Evolutionary conservation across 2,797 vertebrate species (phyloP), one percentile per base, ranked within the genome.

Genomic region (Pristis pectinata): DNA sequence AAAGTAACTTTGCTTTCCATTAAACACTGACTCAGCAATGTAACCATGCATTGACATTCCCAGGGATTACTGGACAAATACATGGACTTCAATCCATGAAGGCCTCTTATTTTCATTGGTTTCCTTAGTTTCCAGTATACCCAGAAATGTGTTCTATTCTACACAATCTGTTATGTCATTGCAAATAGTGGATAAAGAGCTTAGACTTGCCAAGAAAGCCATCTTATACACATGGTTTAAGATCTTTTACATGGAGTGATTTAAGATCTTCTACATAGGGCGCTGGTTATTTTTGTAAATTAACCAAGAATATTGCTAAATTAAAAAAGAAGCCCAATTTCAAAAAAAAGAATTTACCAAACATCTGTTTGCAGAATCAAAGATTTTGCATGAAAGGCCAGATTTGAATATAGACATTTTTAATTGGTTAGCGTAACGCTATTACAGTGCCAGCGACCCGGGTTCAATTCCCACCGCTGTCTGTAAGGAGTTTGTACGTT

Each of bases 21-120:
- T 95, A 98, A 97, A 98, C 98, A 98, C 95, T 97, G 96, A 94
- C 97, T 96, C 85, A 99, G 98, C 83, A 98, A 97, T 96, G 98
- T 96, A 95, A 98, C 97, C 77, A 97, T 97, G 95, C 98, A 99
- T 95, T 97, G 98, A 96, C 98, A 99, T 94, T 96, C 97, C 98
- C 98, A 99, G 17, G 97, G 98, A 96, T 99, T 99, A 87, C 97
- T 98, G 79, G 98, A 97, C 95, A 99, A 97, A 19, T 97, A 97
- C 95, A 99, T 94, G 3, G 97, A 97, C 95, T 97, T 97, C 95
- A 99, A 97, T 24, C 95, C 95, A 15, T 96, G 94, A 95, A 99
- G 96, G n/a, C 96, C 95, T 27, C 95, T 96, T 95, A 99, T 91
- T 0, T 24, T 27, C 72, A 8, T 74, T 74, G 30, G 27, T 30